Evolutionary conservation across 1,140 invertebrate genomes (phyloP).

Genomic region (Magallana gigas): DNA sequence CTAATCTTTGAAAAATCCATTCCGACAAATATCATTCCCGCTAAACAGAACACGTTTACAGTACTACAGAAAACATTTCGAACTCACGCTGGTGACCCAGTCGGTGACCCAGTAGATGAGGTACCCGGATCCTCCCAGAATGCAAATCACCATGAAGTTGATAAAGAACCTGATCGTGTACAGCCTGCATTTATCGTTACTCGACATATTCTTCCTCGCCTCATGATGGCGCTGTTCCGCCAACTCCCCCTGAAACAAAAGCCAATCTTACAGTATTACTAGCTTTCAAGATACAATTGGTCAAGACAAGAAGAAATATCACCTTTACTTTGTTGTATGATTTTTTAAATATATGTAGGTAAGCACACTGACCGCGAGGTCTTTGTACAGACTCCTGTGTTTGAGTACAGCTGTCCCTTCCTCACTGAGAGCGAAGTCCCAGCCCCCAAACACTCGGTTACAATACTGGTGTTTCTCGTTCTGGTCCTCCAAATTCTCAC

Average conservation of each 20-base stretch:
- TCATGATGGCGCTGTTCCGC: constrained; percentile 59
- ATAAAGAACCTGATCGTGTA: constrained; percentile 85
- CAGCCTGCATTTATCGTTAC: constrained; percentile 74
- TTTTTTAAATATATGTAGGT: too few relatives aligned
- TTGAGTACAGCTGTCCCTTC: constrained; percentile 87
- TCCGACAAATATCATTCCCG: too few relatives aligned
- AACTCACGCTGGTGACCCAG: constrained; percentile 57
- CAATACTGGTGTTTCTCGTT: constrained; percentile 86
- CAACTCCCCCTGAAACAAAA: constrained; percentile 65
- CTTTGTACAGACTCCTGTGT: constrained; percentile 88
- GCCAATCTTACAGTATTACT: too few relatives aligned
- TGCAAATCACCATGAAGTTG: constrained; percentile 85
- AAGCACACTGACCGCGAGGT: constrained; percentile 83
- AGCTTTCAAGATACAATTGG: too few relatives aligned
- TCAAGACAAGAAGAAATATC: too few relatives aligned
- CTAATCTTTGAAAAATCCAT: too few relatives aligned
- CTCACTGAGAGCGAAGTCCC: constrained; percentile 93
- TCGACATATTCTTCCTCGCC: constrained; percentile 45
- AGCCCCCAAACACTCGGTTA: constrained; percentile 90
- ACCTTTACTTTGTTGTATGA: too few relatives aligned
- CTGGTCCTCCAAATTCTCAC: constrained; percentile 51
- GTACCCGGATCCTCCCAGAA: constrained; percentile 83
- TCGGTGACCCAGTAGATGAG: constrained; percentile 83
- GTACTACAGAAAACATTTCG: too few relatives aligned
- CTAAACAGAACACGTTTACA: too few relatives aligned